Evolutionary conservation across 2,888 invertebrate genomes (phyloP), one percentile per base, ranked within the genome.

Genomic region (Pseudolycoriella hygida): DNA sequence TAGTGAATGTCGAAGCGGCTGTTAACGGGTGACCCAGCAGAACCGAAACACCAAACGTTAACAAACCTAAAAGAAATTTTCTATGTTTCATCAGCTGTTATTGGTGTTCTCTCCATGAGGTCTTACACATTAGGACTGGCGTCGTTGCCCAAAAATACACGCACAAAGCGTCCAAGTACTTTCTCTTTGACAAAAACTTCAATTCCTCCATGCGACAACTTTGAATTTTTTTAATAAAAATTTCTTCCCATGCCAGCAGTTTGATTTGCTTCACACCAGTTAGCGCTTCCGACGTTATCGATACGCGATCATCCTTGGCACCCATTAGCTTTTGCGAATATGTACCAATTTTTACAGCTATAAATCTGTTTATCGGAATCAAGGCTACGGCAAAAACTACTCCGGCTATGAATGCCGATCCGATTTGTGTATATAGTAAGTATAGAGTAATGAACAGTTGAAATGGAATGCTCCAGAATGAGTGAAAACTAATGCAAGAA

Each of bases 61-160:
- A 67, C 47, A 89, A 74, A 2, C 25, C 25, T 25, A 25, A 8
- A 25, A 25, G n/a, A n/a, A n/a, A n/a, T n/a, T n/a, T n/a, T n/a
- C n/a, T n/a, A n/a, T n/a, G n/a, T n/a, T 88, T 80, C 55, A 90
- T 86, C n/a, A n/a, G n/a, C n/a, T n/a, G n/a, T n/a, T n/a, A n/a
- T n/a, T n/a, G n/a, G n/a, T n/a, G n/a, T n/a, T n/a, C n/a, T n/a
- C n/a, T n/a, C n/a, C n/a, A n/a, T n/a, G n/a, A 25, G 8, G 4
- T 25, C 25, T 25, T 8, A 25, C 88, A 81, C 55, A 90, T 87
- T 17, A 90, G 60, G 19, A 96, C 87, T 0, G 97, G 97, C 6
- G 96, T 96, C 1, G 92, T 90, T 0, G 97, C 97, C 97, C 97
- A 98, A 62, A 98, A 84, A 61, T 90, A 97, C 12, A 98, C 97